Percentiles rank a stretch among this genome's conserved stretches.
Conservation (phyloP, 2,797 vertebrate species). For the Pygocentrus nattereri region DNA sequence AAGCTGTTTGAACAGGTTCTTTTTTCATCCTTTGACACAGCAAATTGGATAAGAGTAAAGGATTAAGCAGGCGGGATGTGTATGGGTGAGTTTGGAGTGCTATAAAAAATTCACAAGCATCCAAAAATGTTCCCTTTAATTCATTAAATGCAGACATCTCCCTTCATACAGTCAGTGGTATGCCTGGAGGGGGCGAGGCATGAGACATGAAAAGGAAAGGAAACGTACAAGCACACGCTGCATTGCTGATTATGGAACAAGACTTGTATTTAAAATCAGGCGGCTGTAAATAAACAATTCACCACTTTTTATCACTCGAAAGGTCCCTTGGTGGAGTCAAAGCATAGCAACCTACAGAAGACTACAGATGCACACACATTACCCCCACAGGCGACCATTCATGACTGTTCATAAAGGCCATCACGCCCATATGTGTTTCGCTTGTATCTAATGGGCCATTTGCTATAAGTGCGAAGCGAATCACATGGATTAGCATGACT, state of each 20-base stretch:
- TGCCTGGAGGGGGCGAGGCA: constrained; percentile 25
- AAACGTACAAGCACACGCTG: constrained; percentile 30
- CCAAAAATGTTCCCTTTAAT: constrained; percentile 35
- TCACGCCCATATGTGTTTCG: not conserved
- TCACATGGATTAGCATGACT: constrained; percentile 14
- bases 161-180: not conserved
- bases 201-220: constrained; percentile 50
- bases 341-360: not conserved
- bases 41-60: constrained; percentile 49
- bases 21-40: constrained; percentile 35
- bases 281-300: constrained; percentile 26
- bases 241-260: too few species aligned
- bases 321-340: not conserved
- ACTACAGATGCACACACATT: not conserved
- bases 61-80: constrained; percentile 40
- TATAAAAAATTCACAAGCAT: constrained; percentile 27
- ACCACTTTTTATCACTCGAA: not conserved
- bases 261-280: constrained; percentile 54
- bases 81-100: constrained; percentile 11
- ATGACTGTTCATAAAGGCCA: constrained; percentile 17
- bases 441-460: constrained; percentile 31
- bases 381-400: not conserved
- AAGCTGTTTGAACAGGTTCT: constrained; percentile 41
- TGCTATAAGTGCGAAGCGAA: not conserved
- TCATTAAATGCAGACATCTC: constrained; percentile 32